A percentile compares a stretch with the other conserved stretches of the same genome.
These are phyloP conservation scores for Aplochiton taeniatus DNA, from an alignment of 2,797 vertebrate genomes.

Conservation along the genomic window DNA sequence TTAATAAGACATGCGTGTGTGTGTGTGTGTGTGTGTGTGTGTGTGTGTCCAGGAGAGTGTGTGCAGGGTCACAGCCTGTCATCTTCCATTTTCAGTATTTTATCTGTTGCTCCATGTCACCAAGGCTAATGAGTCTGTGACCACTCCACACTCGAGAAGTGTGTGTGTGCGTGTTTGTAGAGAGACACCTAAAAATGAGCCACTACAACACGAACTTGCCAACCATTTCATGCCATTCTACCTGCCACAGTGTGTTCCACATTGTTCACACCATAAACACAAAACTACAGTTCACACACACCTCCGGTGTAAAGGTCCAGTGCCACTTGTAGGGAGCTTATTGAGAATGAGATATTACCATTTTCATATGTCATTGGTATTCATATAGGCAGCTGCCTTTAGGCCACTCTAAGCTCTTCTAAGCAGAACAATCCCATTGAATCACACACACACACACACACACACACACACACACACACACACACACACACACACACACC, in stretches of 20 bases:
- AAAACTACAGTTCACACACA: neutral
- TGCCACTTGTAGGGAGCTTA: slow-evolving; percentile 46
- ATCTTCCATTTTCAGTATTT: neutral
- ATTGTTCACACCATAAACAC: neutral
- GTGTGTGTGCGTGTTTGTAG: neutral
- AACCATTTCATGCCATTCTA: too few relatives aligned
- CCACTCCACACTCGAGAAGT: neutral
- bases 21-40: neutral
- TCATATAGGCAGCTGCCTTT: slow-evolving; percentile 50
- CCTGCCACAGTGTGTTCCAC: too few relatives aligned
- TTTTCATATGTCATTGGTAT: slow-evolving; percentile 64
- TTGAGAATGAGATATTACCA: slow-evolving; percentile 53
- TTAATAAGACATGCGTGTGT: neutral
- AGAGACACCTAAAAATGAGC: too few relatives aligned
- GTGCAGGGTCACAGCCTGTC: neutral
- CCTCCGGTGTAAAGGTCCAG: slow-evolving; percentile 37
- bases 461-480: too few relatives aligned
- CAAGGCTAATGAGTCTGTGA: slow-evolving; percentile 23
- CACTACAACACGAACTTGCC: too few relatives aligned
- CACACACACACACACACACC: too few relatives aligned
- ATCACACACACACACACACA: too few relatives aligned
- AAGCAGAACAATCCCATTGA: slow-evolving; percentile 54
- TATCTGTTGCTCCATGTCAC: neutral
- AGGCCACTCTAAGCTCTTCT: slow-evolving; percentile 62
- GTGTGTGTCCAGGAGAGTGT: neutral